phyloP scores from a whole-genome alignment of 2,113 vertebrate species.

The Tringa solitaria region DNA sequence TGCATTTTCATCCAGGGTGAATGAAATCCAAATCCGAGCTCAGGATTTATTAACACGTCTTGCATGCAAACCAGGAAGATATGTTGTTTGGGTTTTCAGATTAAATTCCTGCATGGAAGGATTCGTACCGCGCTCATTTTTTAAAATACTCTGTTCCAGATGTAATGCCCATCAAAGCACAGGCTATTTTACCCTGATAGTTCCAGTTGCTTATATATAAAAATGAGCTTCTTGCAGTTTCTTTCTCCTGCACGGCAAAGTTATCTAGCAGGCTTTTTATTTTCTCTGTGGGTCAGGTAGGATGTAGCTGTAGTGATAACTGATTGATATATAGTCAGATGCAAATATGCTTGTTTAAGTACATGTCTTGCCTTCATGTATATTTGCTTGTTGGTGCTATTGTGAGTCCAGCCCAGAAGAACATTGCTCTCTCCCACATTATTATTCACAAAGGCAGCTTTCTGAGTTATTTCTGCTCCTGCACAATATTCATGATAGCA shows the following conservation, averaged over 20 bases:
- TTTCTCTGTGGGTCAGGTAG: slow-evolving; percentile 2
- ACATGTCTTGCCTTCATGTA: slow-evolving; percentile 43
- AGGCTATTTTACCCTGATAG: not conserved
- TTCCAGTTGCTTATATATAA: not conserved
- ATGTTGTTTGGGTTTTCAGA: not conserved
- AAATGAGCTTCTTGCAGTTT: not conserved
- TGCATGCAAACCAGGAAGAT: not conserved
- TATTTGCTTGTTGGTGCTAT: slow-evolving; percentile 51
- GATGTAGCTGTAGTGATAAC: slow-evolving; percentile 45
- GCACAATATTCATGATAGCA: slow-evolving; percentile 84
- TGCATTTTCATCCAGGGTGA: not conserved
- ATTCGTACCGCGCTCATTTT: not conserved
- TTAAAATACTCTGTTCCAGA: not conserved
- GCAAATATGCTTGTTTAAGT: slow-evolving; percentile 58
- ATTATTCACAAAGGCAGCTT: slow-evolving; percentile 79
- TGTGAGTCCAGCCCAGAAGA: slow-evolving; percentile 62
- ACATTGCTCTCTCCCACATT: slow-evolving; percentile 71
- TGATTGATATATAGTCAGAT: slow-evolving; percentile 56
- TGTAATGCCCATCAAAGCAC: not conserved
- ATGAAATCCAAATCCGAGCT: not conserved
- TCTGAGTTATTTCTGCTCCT: slow-evolving; percentile 79
- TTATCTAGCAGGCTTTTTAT: slow-evolving; percentile 14
- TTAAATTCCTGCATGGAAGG: not conserved
- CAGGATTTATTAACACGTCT: not conserved
- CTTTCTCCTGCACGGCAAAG: not conserved